phyloP scores from a whole-genome alignment of 2,888 invertebrate genomes.

The Trachelus iudaicus region DNA sequence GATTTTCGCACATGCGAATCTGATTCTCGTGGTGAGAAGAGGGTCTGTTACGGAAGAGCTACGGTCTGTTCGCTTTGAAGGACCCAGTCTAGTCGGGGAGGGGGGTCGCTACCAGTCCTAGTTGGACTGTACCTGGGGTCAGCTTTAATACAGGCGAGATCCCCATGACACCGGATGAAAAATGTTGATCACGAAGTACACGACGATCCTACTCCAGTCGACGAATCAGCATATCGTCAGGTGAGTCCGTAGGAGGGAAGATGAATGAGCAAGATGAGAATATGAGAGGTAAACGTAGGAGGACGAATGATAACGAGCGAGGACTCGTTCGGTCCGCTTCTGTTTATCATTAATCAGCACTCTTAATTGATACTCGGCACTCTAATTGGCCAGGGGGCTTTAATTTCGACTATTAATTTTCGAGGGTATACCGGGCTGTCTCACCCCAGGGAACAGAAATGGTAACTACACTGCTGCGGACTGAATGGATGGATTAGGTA shows the following conservation, averaged over 20 bases:
- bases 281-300: background rate
- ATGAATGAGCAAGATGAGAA: background rate
- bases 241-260: slow-evolving; percentile 36
- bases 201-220: slow-evolving; percentile 76
- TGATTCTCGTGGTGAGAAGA: background rate
- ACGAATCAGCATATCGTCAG: slow-evolving; percentile 65
- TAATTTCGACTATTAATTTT: slow-evolving; percentile 38
- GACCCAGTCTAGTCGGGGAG: background rate
- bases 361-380: slow-evolving; percentile 24
- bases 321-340: background rate
- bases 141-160: background rate
- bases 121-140: background rate
- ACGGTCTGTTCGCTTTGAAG: background rate
- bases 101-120: background rate
- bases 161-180: slow-evolving; percentile 31
- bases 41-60: background rate
- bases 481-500: background rate
- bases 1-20: slow-evolving; percentile 34
- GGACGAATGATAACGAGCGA: background rate
- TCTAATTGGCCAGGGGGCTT: slow-evolving; percentile 34
- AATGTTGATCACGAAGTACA: slow-evolving; percentile 80
- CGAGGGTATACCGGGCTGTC: slow-evolving; percentile 6
- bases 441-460: background rate
- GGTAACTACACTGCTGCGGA: slow-evolving; percentile 21
- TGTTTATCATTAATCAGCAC: slow-evolving; percentile 21